These are phyloP conservation scores for Phaedon cochleariae DNA, from an alignment of 2,888 invertebrate species.

Conservation along the genomic window DNA sequence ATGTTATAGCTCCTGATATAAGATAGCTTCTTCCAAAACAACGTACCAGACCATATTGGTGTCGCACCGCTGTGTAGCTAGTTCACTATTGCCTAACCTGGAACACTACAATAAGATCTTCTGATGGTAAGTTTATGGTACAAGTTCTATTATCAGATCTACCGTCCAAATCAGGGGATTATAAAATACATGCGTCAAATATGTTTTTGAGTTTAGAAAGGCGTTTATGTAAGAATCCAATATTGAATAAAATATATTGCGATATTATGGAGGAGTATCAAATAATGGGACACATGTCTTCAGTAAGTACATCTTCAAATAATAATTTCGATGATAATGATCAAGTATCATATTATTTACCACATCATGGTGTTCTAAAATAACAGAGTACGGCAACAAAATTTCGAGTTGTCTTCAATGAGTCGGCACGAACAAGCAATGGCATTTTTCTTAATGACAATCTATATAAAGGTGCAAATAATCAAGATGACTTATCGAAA, in stretches of 20 bases:
- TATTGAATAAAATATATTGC: slow-evolving; percentile 19
- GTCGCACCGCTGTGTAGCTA: too few relatives aligned
- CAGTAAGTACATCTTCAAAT: neutral
- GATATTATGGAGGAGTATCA: slow-evolving; percentile 30
- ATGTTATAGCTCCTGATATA: too few relatives aligned
- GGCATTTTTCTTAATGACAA: neutral
- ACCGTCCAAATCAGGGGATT: slow-evolving; percentile 9
- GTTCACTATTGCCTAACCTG: too few relatives aligned
- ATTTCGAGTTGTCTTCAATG: slow-evolving; percentile 46
- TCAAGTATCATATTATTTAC: too few relatives aligned
- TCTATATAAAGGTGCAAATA: neutral
- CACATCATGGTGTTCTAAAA: slow-evolving; percentile 24
- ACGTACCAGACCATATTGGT: too few relatives aligned
- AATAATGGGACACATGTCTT: slow-evolving; percentile 26
- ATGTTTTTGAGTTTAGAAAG: slow-evolving; percentile 22
- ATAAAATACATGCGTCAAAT: slow-evolving; percentile 9
- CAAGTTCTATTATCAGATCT: slow-evolving; percentile 12
- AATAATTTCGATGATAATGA: too few relatives aligned
- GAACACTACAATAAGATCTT: slow-evolving; percentile 10
- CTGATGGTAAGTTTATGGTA: slow-evolving; percentile 16
- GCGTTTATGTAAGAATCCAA: slow-evolving; percentile 4
- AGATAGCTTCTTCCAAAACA: too few relatives aligned
- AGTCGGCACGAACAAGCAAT: neutral
- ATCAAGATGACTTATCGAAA: too few relatives aligned
- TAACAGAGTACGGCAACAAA: slow-evolving; percentile 16